Evolutionary conservation across 2,113 vertebrate genomes (phyloP), one percentile per base, ranked within the genome.

Genomic region (Ctenomys sociabilis): DNA sequence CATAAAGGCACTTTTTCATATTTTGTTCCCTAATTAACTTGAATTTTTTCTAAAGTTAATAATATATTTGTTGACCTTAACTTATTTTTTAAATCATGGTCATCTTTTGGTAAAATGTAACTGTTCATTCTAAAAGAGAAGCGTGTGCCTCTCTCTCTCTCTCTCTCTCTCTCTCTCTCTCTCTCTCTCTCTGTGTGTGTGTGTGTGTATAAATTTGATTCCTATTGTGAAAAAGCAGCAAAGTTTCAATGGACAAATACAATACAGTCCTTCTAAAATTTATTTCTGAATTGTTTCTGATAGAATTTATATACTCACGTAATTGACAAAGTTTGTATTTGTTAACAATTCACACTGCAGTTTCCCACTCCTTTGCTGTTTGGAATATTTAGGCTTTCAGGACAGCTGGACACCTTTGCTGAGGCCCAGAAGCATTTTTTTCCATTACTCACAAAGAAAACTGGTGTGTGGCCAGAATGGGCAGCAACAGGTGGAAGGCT

Each of bases 401-500:
- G 92, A 97, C 96, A 98, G 93, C 94, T 97, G 96, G 89, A 82
- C 81, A 97, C 70, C 85, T 91, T 96, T 97, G 86, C 14, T 94
- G 78, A 96, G n/a, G n/a, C 63, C 90, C 86, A 84, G 26, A 52
- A 95, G 87, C 70, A 35, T 94, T 16, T 3, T 93, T 85, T 66
- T 77, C 49, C 72, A 35, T 95, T 90, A 97, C 85, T 96, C 84
- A 97, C 92, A 97, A 95, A 95, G 95, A 97, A 97, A 98, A 3
- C 64, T 32, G 49, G 91, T 97, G 94, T 90, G 93, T 89, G 88
- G 89, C 72, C 95, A 96, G 97, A 96, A 97, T 97, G 92, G 85
- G 90, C 73, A 26, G 57, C 9, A 59, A 96, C 97, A 98, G 66
- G 93, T 96, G 96, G 97, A 95, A 97, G 96, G 93, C 78, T 97